A percentile compares a stretch with the other conserved stretches of the same genome.
phyloP scores from a whole-genome alignment of 2,113 vertebrate species.

The Caranx melampygus region DNA sequence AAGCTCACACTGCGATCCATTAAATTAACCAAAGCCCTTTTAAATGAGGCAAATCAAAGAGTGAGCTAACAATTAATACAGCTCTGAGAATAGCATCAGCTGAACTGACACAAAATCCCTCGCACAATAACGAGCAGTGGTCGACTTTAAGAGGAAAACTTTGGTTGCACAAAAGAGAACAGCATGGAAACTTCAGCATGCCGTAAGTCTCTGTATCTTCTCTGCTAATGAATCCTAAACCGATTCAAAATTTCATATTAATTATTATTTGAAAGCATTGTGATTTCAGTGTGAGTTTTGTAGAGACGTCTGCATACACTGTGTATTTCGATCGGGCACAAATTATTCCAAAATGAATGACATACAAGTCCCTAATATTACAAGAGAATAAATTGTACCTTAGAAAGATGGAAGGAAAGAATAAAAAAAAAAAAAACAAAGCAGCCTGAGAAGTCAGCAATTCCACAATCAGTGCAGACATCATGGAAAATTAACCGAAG shows the following conservation, averaged over 20 bases:
- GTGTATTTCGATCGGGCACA: slow-evolving; percentile 46
- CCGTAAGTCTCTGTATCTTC: not conserved
- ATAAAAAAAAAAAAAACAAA: slow-evolving; percentile 46
- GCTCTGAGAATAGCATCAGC: slow-evolving; percentile 76
- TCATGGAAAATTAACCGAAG: slow-evolving; percentile 46
- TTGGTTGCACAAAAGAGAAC: slow-evolving; percentile 32
- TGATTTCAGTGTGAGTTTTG: slow-evolving; percentile 4
- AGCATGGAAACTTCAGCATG: slow-evolving; percentile 9
- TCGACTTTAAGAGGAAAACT: slow-evolving; percentile 60
- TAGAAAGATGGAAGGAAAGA: slow-evolving; percentile 15
- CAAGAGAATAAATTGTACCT: not conserved
- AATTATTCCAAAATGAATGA: slow-evolving; percentile 40
- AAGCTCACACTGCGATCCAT: slow-evolving; percentile 78
- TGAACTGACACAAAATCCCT: slow-evolving; percentile 69
- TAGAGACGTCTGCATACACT: not conserved
- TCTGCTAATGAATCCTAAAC: not conserved
- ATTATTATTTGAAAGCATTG: slow-evolving; percentile 7
- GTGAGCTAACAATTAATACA: slow-evolving; percentile 77
- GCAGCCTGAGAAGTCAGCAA: slow-evolving; percentile 34
- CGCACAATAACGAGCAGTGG: slow-evolving; percentile 55
- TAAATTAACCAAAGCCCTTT: slow-evolving; percentile 81
- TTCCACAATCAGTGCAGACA: slow-evolving; percentile 46
- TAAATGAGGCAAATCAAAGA: slow-evolving; percentile 80
- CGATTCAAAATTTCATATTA: not conserved
- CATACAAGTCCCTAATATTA: slow-evolving; percentile 38